Conservation (phyloP, 1,140 invertebrate genomes). For the Drosophila eugracilis region DNA sequence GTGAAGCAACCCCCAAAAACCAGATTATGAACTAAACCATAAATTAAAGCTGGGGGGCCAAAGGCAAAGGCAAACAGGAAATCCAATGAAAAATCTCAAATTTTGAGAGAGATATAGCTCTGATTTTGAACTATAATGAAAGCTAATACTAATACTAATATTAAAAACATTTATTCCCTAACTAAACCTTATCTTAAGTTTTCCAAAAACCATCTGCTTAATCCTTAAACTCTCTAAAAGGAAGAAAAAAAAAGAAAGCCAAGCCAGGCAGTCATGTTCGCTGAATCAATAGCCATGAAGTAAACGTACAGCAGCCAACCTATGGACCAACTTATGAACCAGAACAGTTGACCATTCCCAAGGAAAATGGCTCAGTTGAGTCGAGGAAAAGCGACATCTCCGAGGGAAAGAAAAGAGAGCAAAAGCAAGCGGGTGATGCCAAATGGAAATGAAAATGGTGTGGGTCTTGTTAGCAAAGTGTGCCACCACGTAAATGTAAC, state of each 20-base stretch:
- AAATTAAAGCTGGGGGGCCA: slow-evolving; percentile 37
- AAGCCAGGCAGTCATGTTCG: slow-evolving; percentile 15
- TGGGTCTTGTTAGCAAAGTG: slow-evolving; percentile 37
- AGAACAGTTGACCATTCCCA: slow-evolving; percentile 29
- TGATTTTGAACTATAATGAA: too few relatives aligned
- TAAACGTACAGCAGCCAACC: slow-evolving; percentile 13
- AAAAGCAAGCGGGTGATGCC: background rate
- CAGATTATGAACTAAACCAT: slow-evolving; percentile 45
- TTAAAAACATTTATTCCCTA: too few relatives aligned
- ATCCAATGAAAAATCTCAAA: slow-evolving; percentile 16
- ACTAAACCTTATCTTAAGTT: background rate
- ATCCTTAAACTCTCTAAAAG: background rate
- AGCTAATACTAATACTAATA: too few relatives aligned
- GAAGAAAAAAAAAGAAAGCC: background rate
- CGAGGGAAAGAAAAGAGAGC: background rate
- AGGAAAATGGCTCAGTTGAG: slow-evolving; percentile 2
- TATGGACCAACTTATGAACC: slow-evolving; percentile 13
- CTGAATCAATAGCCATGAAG: slow-evolving; percentile 18
- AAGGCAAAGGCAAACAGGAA: background rate
- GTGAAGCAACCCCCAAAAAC: slow-evolving; percentile 22
- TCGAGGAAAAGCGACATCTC: slow-evolving; percentile 4
- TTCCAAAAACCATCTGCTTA: background rate
- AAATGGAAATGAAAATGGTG: background rate
- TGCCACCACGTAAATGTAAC: slow-evolving; percentile 75
- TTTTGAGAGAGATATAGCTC: background rate